Conservation (phyloP, 2,113 vertebrate genomes). For the Tragelaphus scriptus region DNA sequence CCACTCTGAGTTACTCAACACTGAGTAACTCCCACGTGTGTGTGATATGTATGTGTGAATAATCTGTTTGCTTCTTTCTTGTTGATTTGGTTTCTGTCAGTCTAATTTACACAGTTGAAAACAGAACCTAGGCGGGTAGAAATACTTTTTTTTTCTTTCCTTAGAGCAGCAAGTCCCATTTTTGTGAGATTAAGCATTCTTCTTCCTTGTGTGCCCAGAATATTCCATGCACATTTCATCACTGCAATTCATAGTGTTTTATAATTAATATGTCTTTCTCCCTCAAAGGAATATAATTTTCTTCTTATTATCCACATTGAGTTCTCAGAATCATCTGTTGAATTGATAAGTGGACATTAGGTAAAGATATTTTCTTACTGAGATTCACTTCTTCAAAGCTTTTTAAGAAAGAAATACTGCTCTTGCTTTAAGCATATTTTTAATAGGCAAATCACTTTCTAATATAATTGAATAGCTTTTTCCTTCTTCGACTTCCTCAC, state of each 20-base stretch:
- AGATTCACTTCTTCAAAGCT: not conserved
- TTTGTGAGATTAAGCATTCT: not conserved
- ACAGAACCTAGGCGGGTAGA: not conserved
- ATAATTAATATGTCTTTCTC: not conserved
- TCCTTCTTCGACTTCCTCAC: not conserved
- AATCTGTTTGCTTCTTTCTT: not conserved
- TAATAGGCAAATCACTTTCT: not conserved
- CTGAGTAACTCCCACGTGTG: not conserved
- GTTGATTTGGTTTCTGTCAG: not conserved
- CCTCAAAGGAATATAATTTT: not conserved
- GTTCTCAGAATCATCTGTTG: not conserved
- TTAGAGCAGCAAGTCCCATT: not conserved
- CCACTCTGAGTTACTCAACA: not conserved
- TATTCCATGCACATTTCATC: not conserved
- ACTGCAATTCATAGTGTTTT: not conserved
- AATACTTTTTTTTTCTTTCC: not conserved
- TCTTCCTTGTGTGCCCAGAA: not conserved
- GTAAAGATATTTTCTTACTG: not conserved
- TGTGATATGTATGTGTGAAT: not conserved
- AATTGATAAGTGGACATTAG: not conserved
- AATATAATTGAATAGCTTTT: not conserved
- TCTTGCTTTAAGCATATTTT: not conserved
- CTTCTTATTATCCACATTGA: not conserved
- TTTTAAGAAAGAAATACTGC: not conserved
- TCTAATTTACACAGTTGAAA: not conserved